A percentile compares a stretch with the other conserved stretches of the same genome.
Conservation (phyloP, 1,140 invertebrate genomes). For the Ostrea edulis region DNA sequence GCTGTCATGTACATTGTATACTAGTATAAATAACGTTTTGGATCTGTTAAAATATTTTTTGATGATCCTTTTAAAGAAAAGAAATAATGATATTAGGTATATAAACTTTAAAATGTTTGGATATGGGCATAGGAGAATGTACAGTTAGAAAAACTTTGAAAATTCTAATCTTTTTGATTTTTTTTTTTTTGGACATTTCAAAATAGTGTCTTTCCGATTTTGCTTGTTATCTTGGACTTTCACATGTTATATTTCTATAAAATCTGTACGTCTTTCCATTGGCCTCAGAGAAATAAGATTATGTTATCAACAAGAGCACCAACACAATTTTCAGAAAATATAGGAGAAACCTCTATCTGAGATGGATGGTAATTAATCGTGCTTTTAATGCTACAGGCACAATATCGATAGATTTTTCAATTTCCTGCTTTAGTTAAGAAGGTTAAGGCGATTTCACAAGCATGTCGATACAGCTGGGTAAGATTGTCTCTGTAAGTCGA, state of each 20-base stretch:
- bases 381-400: slow-evolving; percentile 26
- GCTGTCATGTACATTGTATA: too few species aligned
- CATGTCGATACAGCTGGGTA: neutral
- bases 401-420: slow-evolving; percentile 32
- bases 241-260: neutral
- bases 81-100: too few species aligned
- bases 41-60: too few species aligned
- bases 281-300: neutral
- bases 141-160: neutral
- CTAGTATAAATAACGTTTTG: too few species aligned
- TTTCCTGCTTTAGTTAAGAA: slow-evolving; percentile 20
- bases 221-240: too few species aligned
- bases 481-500: neutral
- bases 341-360: neutral
- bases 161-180: neutral
- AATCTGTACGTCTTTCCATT: neutral
- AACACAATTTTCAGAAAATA: slow-evolving; percentile 10
- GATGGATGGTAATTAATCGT: slow-evolving; percentile 28
- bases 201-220: neutral
- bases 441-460: neutral
- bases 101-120: too few species aligned
- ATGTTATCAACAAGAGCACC: neutral
- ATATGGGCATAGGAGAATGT: too few species aligned
- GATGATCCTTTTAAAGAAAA: too few species aligned
- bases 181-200: neutral